phyloP scores from a whole-genome alignment of 1,140 invertebrate genomes.

The Delia radicum region DNA sequence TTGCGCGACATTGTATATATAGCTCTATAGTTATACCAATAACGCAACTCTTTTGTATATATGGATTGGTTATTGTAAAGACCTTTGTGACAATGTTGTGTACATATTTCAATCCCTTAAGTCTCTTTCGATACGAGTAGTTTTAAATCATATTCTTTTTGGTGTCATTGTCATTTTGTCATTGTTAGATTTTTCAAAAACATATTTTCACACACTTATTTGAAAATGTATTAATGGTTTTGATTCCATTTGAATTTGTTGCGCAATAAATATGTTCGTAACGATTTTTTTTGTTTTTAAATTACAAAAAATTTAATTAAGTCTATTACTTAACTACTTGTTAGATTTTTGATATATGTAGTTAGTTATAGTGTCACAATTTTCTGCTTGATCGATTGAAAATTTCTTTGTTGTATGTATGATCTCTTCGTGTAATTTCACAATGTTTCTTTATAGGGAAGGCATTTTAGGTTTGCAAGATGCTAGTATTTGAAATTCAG shows the following conservation, averaged over 20 bases:
- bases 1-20: too few relatives aligned
- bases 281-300: not conserved
- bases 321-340: not conserved
- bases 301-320: not conserved
- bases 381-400: not conserved
- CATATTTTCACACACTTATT: not conserved
- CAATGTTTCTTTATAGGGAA: too few relatives aligned
- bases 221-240: not conserved
- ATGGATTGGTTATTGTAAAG: not conserved
- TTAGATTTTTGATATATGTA: not conserved
- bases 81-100: not conserved
- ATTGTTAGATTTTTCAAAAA: not conserved
- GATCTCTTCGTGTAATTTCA: too few relatives aligned
- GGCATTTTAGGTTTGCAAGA: too few relatives aligned
- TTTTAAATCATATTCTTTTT: not conserved
- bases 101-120: not conserved
- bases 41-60: too few relatives aligned
- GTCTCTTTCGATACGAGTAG: not conserved
- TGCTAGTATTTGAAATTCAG: too few relatives aligned
- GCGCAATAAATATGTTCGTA: not conserved
- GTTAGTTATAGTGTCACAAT: not conserved
- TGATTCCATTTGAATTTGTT: not conserved
- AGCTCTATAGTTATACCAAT: too few relatives aligned
- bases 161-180: not conserved
- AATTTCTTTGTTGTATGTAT: too few relatives aligned